Percentiles rank a stretch among this genome's conserved stretches.
These are phyloP conservation scores for Chrysolina haemoptera DNA, from an alignment of 2,888 invertebrate species.

Conservation along the genomic window DNA sequence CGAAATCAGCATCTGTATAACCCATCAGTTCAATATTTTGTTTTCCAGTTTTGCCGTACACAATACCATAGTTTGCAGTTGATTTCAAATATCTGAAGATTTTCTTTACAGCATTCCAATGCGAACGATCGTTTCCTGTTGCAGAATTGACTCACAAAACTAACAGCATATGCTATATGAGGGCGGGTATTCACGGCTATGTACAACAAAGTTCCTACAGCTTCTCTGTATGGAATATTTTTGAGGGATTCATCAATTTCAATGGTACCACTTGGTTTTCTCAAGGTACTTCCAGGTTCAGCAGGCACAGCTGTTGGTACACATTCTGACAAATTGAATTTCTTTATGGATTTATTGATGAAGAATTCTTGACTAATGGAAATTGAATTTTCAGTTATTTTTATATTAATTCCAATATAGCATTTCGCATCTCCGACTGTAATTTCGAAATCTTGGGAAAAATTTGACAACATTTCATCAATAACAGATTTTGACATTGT, in stretches of 20 bases:
- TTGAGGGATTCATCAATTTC: slow-evolving; percentile 4
- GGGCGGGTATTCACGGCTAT: background rate
- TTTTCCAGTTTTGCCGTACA: background rate
- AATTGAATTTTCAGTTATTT: background rate
- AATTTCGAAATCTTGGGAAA: background rate
- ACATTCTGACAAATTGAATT: no score
- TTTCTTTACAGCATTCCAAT: background rate
- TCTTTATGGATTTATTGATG: background rate
- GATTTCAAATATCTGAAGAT: background rate
- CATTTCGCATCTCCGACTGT: slow-evolving; percentile 9
- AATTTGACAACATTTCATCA: background rate
- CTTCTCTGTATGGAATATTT: slow-evolving; percentile 14
- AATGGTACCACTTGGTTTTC: background rate
- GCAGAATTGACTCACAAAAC: background rate
- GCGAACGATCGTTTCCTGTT: background rate
- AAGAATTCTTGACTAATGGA: background rate
- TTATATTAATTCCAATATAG: background rate
- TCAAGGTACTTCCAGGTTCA: no score
- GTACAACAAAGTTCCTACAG: slow-evolving; percentile 13
- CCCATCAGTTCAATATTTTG: background rate
- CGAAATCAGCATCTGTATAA: background rate
- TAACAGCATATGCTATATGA: background rate
- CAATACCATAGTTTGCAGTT: background rate
- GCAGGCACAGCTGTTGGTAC: no score
- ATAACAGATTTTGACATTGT: background rate